Base-by-base conservation (phyloP, 92 coral and sea anemone species). In the Paramuricea clavata region DNA sequence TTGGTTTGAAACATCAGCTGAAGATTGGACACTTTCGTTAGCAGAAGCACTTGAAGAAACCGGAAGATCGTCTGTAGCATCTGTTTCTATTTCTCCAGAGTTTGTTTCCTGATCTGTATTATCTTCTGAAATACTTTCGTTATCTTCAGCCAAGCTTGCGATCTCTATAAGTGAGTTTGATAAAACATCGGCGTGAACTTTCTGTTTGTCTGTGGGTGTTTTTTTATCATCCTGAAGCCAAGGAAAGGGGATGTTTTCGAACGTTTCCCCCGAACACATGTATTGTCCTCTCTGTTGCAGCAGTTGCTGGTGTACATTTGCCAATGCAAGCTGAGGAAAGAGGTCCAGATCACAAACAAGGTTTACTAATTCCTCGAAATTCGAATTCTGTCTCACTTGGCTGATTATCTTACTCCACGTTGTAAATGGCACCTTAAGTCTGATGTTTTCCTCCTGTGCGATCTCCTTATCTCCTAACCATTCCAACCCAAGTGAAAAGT, bases 251-350 rank as follows among this genome's bases (percentile, higher is more conserved):
- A 82, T 42, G 22, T 86, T 86, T 9, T 70, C 31, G 0, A 88
- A 52, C 0, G 62, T 73, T 12, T 89, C 95, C 6, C 89, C 94
- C 15, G 95, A 87, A 72, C 93, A 89, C 64, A 89, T 87, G 87
- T 91, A 96, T 22, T 72, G 86, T 27, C 93, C 60, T 42, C 82
- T 87, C 31, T 84, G 81, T 69, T 96, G 99, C 12, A 94, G 74
- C 60, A 89, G 85, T 69, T 82, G 84, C 0, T 91, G 91, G 23
- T 92, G 88, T 16, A 90, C 64, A 19, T 87, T 35, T 11, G 98
- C 97, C 19, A 89, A 60, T 6, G 93, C 90, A 39, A 96, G 86
- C 59, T 96, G 99, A 10, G 98, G 99, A 25, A 90, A 89, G 42
- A 89, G 84, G 22, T 71, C 78, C 52, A 92, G 93, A 67, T 89